Base-by-base conservation (phyloP, 1,140 invertebrate genomes). In the Heliconius hewitsoni region DNA sequence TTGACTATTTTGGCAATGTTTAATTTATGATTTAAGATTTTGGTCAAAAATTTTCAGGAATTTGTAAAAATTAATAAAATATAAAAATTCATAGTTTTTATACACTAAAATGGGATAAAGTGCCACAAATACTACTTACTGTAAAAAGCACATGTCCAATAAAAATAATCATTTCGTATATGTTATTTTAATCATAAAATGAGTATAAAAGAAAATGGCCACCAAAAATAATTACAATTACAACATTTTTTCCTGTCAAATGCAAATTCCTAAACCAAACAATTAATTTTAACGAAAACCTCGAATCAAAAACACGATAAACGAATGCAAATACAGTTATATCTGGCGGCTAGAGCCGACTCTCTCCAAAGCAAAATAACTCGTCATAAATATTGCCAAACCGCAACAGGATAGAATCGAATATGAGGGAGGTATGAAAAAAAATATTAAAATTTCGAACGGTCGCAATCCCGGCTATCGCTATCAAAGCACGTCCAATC, bases 401-500 rank as follows among this genome's bases (percentile, higher is more conserved):
- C 90, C 90, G 84, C 90, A 88, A 79, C 86, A 86, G 85, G 85
- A 90, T 86, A 87, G 89, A 94, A 91, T 91, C 85, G 90, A 92
- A 93, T 92, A 92, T 89, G 88, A 91, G 86, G 84, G 83, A 81
- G 81, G 88, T 87, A 87, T 87, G 85, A 88, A 93, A 91, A 81
- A 92, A 92, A 88, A 92, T 91, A 93, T 93, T 90, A 93, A 94
- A 94, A 93, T 93, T 91, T 93, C 80, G 86, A 92, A 85, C 90
- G 86, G 86, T 87, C 86, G 85, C 87, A 90, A 93, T 92, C 93
- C 91, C 84, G 84, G 88, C 87, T 93, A 93, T 93, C 93, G 89
- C 85, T 93, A 92, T 91, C 93, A 93, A 91, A 93, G 93, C 93
- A 94, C 93, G 93, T 94, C 89, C 91, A 93, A 93, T 94, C 90